A percentile compares a stretch with the other conserved stretches of the same genome.
Conservation (phyloP, 2,888 invertebrate genomes). For the Cheilosia urbana region DNA sequence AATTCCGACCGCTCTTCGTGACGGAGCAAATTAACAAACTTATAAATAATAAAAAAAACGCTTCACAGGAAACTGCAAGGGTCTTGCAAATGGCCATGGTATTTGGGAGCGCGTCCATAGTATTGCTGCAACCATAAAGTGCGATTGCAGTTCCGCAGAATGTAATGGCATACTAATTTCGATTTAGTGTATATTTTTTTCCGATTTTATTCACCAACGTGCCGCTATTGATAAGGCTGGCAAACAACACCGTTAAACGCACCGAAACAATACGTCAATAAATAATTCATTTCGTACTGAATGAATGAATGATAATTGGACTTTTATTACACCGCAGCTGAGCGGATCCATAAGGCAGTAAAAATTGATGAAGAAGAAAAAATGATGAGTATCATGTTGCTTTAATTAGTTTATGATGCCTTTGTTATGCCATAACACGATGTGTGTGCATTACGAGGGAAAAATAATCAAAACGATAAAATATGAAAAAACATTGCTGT, state of each 20-base stretch:
- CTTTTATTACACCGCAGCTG: conserved; percentile 14
- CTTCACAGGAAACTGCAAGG: conserved; percentile 25
- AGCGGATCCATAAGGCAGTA: not conserved
- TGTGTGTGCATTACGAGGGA: not conserved
- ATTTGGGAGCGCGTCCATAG: not conserved
- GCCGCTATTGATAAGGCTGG: not conserved
- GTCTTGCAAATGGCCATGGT: conserved; percentile 20
- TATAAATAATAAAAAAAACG: not conserved
- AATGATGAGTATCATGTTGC: not conserved
- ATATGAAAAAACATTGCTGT: not conserved
- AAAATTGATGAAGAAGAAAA: not conserved
- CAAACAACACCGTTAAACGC: conserved; percentile 2
- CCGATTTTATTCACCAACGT: not conserved
- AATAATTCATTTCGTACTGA: conserved; percentile 45
- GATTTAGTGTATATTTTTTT: not conserved
- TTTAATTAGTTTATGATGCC: not conserved
- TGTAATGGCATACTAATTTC: conserved; percentile 27
- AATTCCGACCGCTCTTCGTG: conserved; percentile 25
- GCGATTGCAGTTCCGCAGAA: conserved; percentile 12
- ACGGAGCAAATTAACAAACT: conserved; percentile 41
- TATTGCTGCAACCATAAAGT: not conserved
- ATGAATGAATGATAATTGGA: conserved; percentile 38
- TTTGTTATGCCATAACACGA: not conserved
- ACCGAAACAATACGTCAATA: conserved; percentile 28
- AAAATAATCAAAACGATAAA: not conserved